These are phyloP conservation scores for Spilogale gracilis DNA, from an alignment of 2,113 vertebrate genomes.

Conservation along the genomic window DNA sequence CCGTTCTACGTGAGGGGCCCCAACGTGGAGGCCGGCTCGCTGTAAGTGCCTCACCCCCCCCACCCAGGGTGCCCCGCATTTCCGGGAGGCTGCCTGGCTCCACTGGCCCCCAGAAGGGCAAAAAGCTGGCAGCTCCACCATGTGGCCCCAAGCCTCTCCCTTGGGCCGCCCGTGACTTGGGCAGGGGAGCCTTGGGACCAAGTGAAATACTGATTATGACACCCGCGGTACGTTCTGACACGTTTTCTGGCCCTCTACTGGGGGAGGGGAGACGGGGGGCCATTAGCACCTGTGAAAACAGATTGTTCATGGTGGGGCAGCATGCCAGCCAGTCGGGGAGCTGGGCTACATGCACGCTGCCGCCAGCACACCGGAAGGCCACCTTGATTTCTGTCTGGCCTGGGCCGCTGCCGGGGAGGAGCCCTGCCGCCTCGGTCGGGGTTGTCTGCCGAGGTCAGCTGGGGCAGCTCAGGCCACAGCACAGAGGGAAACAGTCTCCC, in stretches of 20 bases:
- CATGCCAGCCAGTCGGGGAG: background rate
- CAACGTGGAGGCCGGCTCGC: slow-evolving; percentile 94
- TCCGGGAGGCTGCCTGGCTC: background rate
- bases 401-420: background rate
- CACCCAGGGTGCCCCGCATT: rapidly evolving
- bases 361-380: rapidly evolving
- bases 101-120: background rate
- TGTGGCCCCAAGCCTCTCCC: background rate
- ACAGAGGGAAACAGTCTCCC: rapidly evolving
- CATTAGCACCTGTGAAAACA: background rate
- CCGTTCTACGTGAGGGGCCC: slow-evolving; percentile 97
- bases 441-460: too few species aligned
- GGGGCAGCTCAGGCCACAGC: background rate
- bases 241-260: rapidly evolving
- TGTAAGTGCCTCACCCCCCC: slow-evolving; percentile 89
- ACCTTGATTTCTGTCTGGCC: background rate
- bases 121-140: rapidly evolving
- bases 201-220: rapidly evolving
- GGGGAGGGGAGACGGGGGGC: background rate
- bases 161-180: rapidly evolving
- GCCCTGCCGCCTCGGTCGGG: rapidly evolving
- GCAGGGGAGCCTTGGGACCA: background rate
- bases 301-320: background rate
- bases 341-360: background rate
- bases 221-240: rapidly evolving